A percentile compares a stretch with the other conserved stretches of the same genome.
These are phyloP conservation scores for Melikaiella ostensackeni DNA, from an alignment of 2,888 invertebrate species.

Conservation along the genomic window DNA sequence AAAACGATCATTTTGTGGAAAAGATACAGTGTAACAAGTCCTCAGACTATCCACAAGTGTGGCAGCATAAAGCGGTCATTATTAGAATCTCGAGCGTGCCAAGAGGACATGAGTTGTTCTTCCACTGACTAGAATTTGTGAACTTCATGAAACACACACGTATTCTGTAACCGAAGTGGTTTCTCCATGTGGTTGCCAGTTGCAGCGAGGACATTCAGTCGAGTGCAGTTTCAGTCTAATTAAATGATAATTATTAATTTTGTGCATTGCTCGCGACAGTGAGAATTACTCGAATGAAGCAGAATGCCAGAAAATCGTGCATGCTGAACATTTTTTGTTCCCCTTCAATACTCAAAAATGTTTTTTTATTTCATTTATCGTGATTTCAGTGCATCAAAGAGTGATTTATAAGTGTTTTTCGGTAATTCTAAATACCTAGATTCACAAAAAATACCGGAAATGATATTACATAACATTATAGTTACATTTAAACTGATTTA, in stretches of 20 bases:
- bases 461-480: not conserved
- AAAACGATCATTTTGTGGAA: slow-evolving; percentile 14
- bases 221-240: slow-evolving; percentile 64
- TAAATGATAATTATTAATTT: slow-evolving; percentile 61
- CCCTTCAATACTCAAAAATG: not conserved
- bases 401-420: not conserved
- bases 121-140: slow-evolving; percentile 50
- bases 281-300: slow-evolving; percentile 24
- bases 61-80: slow-evolving; percentile 70
- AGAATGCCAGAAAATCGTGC: slow-evolving; percentile 12
- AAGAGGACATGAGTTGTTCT: slow-evolving; percentile 53
- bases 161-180: slow-evolving; percentile 43
- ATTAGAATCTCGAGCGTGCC: slow-evolving; percentile 69
- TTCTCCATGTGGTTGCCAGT: slow-evolving; percentile 71
- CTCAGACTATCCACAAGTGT: slow-evolving; percentile 38
- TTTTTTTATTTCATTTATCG: slow-evolving; percentile 23
- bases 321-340: not conserved
- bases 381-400: slow-evolving; percentile 2
- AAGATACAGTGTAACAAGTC: slow-evolving; percentile 11
- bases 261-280: slow-evolving; percentile 43
- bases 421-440: not conserved
- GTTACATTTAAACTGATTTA: no score
- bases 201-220: slow-evolving; percentile 62
- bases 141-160: slow-evolving; percentile 41
- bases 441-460: not conserved